A percentile compares a stretch with the other conserved stretches of the same genome.
Evolutionary conservation across 2,888 invertebrate genomes (phyloP).

Genomic region (Aphodius sticticus): DNA sequence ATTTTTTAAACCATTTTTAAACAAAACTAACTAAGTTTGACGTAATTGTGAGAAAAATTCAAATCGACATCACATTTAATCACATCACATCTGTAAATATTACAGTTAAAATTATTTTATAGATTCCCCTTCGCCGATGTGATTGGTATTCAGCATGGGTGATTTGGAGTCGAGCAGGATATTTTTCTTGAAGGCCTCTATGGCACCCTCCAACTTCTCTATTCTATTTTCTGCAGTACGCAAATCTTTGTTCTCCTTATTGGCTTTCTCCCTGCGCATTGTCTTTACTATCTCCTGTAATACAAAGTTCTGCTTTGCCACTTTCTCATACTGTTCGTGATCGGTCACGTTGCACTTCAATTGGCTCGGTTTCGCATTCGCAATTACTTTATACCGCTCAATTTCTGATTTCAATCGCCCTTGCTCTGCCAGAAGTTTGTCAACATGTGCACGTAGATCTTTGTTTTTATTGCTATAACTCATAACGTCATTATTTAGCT

Average conservation of each 20-base stretch:
- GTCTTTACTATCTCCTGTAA: constrained; percentile 44
- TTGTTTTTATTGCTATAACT: constrained; percentile 31
- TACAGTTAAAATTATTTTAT: constrained; percentile 6
- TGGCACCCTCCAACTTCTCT: constrained; percentile 39
- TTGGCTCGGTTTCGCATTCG: constrained; percentile 10
- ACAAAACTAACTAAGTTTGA: too few species aligned
- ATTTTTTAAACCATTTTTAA: too few species aligned
- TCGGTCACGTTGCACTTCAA: constrained; percentile 32
- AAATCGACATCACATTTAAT: neutral
- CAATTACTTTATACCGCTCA: constrained; percentile 25
- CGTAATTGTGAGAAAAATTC: too few species aligned
- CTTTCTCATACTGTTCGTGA: constrained; percentile 38
- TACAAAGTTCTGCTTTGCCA: constrained; percentile 41
- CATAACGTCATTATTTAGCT: constrained; percentile 30
- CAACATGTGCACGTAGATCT: constrained; percentile 29
- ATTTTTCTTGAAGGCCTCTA: constrained; percentile 34
- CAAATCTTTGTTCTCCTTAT: constrained; percentile 29
- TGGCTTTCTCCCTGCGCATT: constrained; percentile 41
- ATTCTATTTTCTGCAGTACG: constrained; percentile 38
- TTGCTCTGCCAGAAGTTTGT: constrained; percentile 28
- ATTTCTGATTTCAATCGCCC: constrained; percentile 30
- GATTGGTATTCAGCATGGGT: constrained; percentile 14
- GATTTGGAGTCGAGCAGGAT: neutral
- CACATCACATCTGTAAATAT: neutral
- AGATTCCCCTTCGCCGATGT: neutral